Percentiles rank a stretch among this genome's conserved stretches.
These are phyloP conservation scores for Caretta caretta DNA, from an alignment of 2,113 vertebrate genomes.

Conservation along the genomic window DNA sequence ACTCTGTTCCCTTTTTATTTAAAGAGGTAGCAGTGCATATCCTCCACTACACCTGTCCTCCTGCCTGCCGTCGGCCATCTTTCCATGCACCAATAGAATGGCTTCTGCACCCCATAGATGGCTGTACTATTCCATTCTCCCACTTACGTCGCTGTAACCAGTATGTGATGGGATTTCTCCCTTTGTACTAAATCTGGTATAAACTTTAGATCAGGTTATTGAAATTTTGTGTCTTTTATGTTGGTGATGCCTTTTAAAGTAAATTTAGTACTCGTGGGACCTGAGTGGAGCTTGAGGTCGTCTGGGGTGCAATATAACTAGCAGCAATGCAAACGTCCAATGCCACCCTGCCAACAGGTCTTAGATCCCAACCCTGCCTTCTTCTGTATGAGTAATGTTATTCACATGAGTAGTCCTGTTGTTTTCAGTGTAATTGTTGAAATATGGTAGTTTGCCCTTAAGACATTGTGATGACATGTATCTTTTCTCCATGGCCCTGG, in stretches of 20 bases:
- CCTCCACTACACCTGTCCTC: not conserved
- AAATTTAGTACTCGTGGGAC: not conserved
- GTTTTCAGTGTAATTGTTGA: not conserved
- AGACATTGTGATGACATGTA: not conserved
- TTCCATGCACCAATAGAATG: not conserved
- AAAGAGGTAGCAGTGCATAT: accelerated
- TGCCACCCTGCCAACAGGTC: not conserved
- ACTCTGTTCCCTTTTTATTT: not conserved
- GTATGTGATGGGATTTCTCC: not conserved
- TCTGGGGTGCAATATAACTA: not conserved
- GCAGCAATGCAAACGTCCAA: not conserved
- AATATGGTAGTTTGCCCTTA: not conserved
- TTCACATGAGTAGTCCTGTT: not conserved
- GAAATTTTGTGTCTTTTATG: slow-evolving; percentile 9
- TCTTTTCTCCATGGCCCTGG: not conserved
- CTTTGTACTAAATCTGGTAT: not conserved
- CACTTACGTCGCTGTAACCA: not conserved
- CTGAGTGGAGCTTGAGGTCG: not conserved
- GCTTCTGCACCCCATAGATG: not conserved
- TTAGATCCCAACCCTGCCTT: not conserved
- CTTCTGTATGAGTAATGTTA: not conserved
- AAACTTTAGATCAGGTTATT: not conserved
- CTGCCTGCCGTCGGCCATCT: accelerated
- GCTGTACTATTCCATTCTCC: not conserved
- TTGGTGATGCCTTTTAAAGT: accelerated